A percentile compares a stretch with the other conserved stretches of the same genome.
phyloP scores from a whole-genome alignment of 2,797 vertebrate species.

The Bovichtus variegatus region DNA sequence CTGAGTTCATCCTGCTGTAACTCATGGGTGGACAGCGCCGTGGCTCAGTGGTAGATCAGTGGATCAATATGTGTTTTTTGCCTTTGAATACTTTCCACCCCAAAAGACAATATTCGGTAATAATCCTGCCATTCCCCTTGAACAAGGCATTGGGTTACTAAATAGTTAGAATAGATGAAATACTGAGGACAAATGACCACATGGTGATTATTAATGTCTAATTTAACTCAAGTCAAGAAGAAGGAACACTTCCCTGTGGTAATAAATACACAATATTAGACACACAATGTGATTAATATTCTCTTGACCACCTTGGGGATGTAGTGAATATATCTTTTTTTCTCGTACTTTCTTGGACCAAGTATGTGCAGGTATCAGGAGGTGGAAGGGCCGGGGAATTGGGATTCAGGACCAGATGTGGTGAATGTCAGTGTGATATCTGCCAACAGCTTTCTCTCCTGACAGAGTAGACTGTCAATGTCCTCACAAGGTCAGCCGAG shows the following conservation, averaged over 20 bases:
- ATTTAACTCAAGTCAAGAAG: background rate
- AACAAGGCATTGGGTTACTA: background rate
- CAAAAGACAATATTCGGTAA: background rate
- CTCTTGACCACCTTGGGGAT: background rate
- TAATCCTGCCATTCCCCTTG: background rate
- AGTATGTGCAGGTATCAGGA: slow-evolving; percentile 18
- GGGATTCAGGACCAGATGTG: slow-evolving; percentile 54
- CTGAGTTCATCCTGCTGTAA: background rate
- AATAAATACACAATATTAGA: slow-evolving; percentile 2
- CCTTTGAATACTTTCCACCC: background rate
- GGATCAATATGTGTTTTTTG: slow-evolving; percentile 12
- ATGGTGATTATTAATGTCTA: background rate
- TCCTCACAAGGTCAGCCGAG: slow-evolving; percentile 67
- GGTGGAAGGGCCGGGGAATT: slow-evolving; percentile 31
- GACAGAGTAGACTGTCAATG: slow-evolving; percentile 53
- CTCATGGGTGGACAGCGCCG: background rate
- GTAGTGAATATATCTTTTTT: slow-evolving; percentile 1
- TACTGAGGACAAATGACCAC: background rate
- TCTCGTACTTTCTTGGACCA: background rate
- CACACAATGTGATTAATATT: background rate
- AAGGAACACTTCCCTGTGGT: background rate
- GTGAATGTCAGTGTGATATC: slow-evolving; percentile 49
- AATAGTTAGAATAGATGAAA: background rate
- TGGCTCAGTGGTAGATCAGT: background rate
- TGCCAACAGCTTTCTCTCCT: slow-evolving; percentile 36